These are phyloP conservation scores for Manduca sexta DNA, from an alignment of 1,140 invertebrate species.

Conservation along the genomic window DNA sequence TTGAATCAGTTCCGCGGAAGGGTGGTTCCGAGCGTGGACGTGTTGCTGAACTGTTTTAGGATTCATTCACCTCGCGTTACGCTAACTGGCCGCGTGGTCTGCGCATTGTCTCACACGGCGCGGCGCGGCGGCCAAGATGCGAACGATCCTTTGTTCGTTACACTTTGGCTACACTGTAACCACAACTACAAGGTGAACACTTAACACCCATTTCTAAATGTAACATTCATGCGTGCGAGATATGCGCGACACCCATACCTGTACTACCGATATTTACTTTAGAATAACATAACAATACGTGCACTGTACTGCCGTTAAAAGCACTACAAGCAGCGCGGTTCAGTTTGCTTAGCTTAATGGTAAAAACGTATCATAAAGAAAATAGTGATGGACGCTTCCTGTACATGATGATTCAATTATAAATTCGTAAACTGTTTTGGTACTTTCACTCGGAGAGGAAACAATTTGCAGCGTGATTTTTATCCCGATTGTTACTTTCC, in stretches of 20 bases:
- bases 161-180: conserved; percentile 52
- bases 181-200: conserved; percentile 38
- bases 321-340: conserved; percentile 25
- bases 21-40: conserved; percentile 10
- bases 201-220: conserved; percentile 41
- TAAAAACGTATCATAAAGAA: conserved; percentile 2
- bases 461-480: conserved; percentile 51
- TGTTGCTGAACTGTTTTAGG: conserved; percentile 39
- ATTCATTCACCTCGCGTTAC: conserved; percentile 58
- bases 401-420: conserved; percentile 4
- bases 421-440: conserved; percentile 18
- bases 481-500: conserved; percentile 60
- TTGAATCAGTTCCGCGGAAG: background rate
- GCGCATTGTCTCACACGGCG: conserved; percentile 47
- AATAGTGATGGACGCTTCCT: conserved; percentile 23
- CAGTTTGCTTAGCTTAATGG: conserved; percentile 19
- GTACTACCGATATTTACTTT: conserved; percentile 51
- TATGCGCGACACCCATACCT: conserved; percentile 33
- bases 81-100: conserved; percentile 36
- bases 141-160: conserved; percentile 63
- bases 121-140: no score
- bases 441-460: conserved; percentile 55
- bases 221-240: conserved; percentile 33
- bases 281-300: conserved; percentile 41
- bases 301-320: conserved; percentile 27